A percentile compares a stretch with the other conserved stretches of the same genome.
Conservation (phyloP, 2,113 vertebrate genomes). For the Phyllostomus hastatus region DNA sequence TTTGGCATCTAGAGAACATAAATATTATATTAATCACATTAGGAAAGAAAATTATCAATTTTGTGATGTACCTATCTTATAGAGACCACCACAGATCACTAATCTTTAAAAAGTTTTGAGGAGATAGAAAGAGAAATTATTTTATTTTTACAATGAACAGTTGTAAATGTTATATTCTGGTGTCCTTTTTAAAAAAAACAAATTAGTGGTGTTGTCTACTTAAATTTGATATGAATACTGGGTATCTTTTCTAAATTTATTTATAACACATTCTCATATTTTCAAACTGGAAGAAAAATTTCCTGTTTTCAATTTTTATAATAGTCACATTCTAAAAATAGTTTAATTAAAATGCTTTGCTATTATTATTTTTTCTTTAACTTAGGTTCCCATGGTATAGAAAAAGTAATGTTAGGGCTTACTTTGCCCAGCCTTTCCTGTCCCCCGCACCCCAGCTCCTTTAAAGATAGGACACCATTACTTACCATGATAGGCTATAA, state of each 20-base stretch:
- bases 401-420: neutral
- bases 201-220: neutral
- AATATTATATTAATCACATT: slow-evolving; percentile 12
- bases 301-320: slow-evolving; percentile 13
- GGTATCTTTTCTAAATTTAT: neutral
- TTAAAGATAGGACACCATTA: neutral
- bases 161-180: neutral
- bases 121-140: neutral
- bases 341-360: neutral
- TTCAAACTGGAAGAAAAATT: neutral
- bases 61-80: neutral
- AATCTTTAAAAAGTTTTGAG: neutral
- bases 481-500: neutral
- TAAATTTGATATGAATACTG: neutral
- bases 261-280: neutral
- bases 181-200: neutral
- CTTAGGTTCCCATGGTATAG: neutral
- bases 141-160: neutral
- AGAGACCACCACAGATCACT: neutral
- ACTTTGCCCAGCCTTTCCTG: neutral
- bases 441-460: neutral
- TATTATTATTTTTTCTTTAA: neutral
- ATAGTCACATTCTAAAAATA: neutral
- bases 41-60: neutral
- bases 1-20: neutral